These are phyloP conservation scores for Urocyon cinereoargenteus DNA, from an alignment of 2,797 vertebrate species.

Conservation along the genomic window DNA sequence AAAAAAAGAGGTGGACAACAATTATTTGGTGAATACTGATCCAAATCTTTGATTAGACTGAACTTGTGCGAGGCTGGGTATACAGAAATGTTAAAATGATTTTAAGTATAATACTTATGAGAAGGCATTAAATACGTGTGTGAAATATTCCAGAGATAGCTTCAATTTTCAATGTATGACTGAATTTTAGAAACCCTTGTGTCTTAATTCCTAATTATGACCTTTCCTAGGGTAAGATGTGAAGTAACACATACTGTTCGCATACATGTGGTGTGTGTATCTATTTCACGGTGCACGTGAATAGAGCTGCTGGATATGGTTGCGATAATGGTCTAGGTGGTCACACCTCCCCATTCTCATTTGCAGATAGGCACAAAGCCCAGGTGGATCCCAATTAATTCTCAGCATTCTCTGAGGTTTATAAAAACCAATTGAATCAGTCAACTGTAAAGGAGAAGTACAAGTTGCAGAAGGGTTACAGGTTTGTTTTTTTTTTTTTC, in stretches of 20 bases:
- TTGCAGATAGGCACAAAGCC: background rate
- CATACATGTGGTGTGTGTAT: background rate
- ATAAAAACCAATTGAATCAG: background rate
- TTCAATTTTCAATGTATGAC: background rate
- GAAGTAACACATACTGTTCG: background rate
- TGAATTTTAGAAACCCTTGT: background rate
- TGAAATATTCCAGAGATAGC: background rate
- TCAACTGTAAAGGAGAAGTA: conserved; percentile 19
- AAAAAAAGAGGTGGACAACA: background rate
- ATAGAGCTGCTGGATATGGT: background rate
- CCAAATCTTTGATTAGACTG: background rate
- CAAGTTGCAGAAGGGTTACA: background rate
- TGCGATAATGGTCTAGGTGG: conserved; percentile 2
- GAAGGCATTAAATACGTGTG: background rate
- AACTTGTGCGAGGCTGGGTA: background rate
- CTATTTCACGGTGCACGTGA: background rate
- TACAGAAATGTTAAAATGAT: background rate
- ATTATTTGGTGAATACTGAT: background rate
- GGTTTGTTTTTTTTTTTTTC: background rate
- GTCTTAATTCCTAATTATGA: conserved; percentile 13
- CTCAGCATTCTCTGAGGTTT: background rate
- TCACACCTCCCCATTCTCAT: background rate
- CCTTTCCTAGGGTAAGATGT: background rate
- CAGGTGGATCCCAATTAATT: conserved; percentile 37
- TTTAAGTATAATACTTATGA: background rate